A percentile compares a stretch with the other conserved stretches of the same genome.
Conservation (phyloP, 2,797 vertebrate genomes). For the Columba guinea region DNA sequence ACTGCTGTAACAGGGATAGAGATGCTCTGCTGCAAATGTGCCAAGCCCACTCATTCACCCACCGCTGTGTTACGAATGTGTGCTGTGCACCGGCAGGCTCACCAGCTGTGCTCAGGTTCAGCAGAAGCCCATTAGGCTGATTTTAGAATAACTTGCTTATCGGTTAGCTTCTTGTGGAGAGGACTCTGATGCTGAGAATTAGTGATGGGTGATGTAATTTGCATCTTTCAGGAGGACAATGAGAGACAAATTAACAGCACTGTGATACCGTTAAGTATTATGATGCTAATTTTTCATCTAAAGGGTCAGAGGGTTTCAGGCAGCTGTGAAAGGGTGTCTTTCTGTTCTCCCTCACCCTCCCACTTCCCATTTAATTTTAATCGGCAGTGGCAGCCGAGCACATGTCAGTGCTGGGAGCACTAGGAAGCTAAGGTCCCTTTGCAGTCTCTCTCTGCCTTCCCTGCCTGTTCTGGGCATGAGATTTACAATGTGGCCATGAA, state of each 20-base stretch:
- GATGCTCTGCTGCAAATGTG: background rate
- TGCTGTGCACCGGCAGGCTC: background rate
- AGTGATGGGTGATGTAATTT: background rate
- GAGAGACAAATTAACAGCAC: background rate
- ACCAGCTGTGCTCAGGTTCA: background rate
- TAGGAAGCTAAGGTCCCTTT: background rate
- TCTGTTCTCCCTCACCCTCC: background rate
- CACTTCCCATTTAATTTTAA: background rate
- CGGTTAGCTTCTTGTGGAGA: background rate
- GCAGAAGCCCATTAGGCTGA: background rate
- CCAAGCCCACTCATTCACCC: constrained; percentile 7
- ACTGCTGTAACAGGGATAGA: constrained; percentile 1
- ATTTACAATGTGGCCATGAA: background rate
- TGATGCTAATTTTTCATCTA: constrained; percentile 54
- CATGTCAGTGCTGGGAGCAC: accelerated
- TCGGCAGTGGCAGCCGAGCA: background rate
- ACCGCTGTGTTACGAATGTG: background rate
- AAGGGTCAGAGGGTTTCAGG: constrained; percentile 14
- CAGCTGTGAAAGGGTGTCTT: background rate
- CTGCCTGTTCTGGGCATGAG: background rate
- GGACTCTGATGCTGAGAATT: background rate
- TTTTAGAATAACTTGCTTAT: background rate
- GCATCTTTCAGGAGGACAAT: background rate
- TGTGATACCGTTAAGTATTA: background rate
- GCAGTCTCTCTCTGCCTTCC: background rate